A percentile compares a stretch with the other conserved stretches of the same genome.
Conservation (phyloP, 2,113 vertebrate species). For the Mesitornis unicolor region DNA sequence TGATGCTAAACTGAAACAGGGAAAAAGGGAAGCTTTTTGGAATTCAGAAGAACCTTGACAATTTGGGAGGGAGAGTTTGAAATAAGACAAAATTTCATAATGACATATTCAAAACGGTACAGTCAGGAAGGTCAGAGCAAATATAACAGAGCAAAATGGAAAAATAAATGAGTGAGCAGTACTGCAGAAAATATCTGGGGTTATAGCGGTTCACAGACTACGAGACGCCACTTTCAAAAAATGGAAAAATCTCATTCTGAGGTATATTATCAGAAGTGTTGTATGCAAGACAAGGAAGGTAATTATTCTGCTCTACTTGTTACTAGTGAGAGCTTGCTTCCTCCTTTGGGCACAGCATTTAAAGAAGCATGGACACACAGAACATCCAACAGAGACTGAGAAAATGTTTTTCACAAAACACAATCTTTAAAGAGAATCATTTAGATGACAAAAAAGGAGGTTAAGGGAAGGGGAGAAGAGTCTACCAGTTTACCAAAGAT, state of each 20-base stretch:
- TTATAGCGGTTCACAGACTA: background rate
- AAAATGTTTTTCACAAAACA: background rate
- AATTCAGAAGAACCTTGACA: background rate
- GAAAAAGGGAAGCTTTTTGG: background rate
- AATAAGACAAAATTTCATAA: background rate
- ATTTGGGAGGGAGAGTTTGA: background rate
- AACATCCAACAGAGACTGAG: background rate
- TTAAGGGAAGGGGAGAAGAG: background rate
- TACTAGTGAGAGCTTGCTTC: background rate
- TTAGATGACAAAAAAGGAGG: background rate
- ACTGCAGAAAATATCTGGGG: constrained; percentile 2
- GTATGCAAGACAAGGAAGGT: background rate
- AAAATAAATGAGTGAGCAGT: background rate
- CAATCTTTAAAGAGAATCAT: background rate
- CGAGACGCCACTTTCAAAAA: background rate
- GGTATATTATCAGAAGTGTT: background rate
- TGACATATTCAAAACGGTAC: background rate
- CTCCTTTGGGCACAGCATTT: background rate
- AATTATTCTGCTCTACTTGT: constrained; percentile 63
- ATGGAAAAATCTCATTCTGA: background rate
- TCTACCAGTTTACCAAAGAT: background rate
- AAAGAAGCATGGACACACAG: background rate
- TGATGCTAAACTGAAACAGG: background rate
- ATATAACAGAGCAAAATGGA: background rate
- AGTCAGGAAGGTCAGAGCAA: background rate